Evolutionary conservation across 2,113 vertebrate species (phyloP), one percentile per base, ranked within the genome.

Genomic region (Barbus barbus): DNA sequence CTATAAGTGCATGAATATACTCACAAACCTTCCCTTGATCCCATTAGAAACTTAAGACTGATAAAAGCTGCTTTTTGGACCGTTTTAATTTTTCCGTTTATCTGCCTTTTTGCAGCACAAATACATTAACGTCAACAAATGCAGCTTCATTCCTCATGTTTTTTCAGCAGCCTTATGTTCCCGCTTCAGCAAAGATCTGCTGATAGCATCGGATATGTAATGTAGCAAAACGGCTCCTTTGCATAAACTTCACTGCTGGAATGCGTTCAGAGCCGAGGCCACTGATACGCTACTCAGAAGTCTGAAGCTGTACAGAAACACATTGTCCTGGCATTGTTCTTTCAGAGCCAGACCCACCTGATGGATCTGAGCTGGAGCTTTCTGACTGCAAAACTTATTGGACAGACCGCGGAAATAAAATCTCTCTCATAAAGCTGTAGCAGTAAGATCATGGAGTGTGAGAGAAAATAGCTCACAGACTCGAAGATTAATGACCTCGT

Each of bases 151-250:
- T 83, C n/a, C 33, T n/a, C 22, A 12, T 18, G 60, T 33, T 12
- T 41, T 83, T 28, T 41, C 51, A 83, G 48, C 26, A 84, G 58
- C n/a, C 24, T 33, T 51, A 12, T 38, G 28, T 26, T 63, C 22
- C 26, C 2, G 11, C 48, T 41, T 58, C 56, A 77, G 26, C 36
- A 81, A 20, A 36, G 46, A 46, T 73, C 4, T 44, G 36, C 48
- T 74, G 86, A 87, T 85, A 83, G 28, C 46, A 80, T 85, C 79
- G 4, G 33, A 7, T 36, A 38, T 78, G 69, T 41, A 77, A 74
- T 38, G 65, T 26, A 65, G 83, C 72, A 74, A 78, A 56, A 46
- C 31, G 79, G 38, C 46, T 79, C 65, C 28, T 61, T 75, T 85
- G 16, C 78, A n/a, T 85, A 85, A 87, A 85, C 83, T 58, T 51